Base-by-base conservation (phyloP, 2,888 invertebrate species). In the Melieria crassipennis region DNA sequence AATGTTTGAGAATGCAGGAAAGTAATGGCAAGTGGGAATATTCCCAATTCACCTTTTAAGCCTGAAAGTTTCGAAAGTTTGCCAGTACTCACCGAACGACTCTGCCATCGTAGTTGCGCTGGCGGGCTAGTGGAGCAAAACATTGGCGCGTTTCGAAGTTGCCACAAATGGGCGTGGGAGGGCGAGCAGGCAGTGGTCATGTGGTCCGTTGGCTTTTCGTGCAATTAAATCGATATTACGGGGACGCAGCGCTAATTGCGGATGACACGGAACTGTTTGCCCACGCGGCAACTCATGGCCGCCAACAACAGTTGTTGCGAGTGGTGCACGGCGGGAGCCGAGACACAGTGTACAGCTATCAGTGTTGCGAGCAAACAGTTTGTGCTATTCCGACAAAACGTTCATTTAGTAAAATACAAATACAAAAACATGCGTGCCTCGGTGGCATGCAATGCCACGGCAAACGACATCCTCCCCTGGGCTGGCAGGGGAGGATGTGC, bases 191-290 rank as follows among this genome's bases (percentile, higher is more conserved):
- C 52, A 50, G 16, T 58, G 45, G 16, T 7, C 52, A 46, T 52
- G 50, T 52, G 60, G 58, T 30, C 30, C 2, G 64, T 69, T 72
- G 76, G 73, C 73, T 73, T 75, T 75, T 75, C 74, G 70, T 78
- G 75, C 80, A 79, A 80, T 79, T 80, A 81, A 80, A 79, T 80
- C 80, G 80, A 81, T 80, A 80, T 80, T 78, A 76, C 73, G 78
- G 72, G 79, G 65, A 73, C 73, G 45, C 72, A 76, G 75, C 80
- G 80, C 83, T 83, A 84, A 83, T 83, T 83, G 84, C 81, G 82
- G 82, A 82, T 80, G 83, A 80, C 82, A 83, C 79, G 84, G 80
- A 81, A 83, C 73, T 77, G 75, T 77, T 77, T 76, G 73, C 62
- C 71, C 68, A 75, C 74, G 67, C 64, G 63, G 55, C 69, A 69